phyloP scores from a whole-genome alignment of 2,888 invertebrate genomes.

The Drosophila prolongata region DNA sequence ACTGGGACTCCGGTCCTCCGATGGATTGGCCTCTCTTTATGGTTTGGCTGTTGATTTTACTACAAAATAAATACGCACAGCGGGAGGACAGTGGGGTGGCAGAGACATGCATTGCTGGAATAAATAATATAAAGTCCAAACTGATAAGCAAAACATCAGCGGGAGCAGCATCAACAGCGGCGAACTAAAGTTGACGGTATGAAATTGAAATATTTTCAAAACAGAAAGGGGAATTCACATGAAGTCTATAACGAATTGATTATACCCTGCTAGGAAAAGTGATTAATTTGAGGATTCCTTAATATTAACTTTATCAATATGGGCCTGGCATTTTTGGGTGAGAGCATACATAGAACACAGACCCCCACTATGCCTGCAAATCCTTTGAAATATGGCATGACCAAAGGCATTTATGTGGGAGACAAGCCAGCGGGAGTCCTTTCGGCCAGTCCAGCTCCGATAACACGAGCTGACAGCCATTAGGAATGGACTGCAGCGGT shows the following conservation, averaged over 20 bases:
- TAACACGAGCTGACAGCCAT: conserved; percentile 68
- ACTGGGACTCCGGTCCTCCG: conserved; percentile 5
- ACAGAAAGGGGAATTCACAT: conserved; percentile 24
- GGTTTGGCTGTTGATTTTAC: conserved; percentile 63
- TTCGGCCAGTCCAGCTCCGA: conserved; percentile 39
- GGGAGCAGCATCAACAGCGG: conserved; percentile 19
- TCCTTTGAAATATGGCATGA: conserved; percentile 66
- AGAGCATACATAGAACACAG: not conserved
- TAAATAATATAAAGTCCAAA: conserved; percentile 73
- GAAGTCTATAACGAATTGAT: conserved; percentile 3
- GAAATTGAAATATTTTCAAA: conserved; percentile 68
- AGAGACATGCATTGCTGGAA: conserved; percentile 46
- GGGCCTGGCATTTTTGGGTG: not conserved
- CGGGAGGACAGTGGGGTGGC: conserved; percentile 12
- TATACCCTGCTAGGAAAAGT: conserved; percentile 7
- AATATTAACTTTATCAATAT: conserved; percentile 3
- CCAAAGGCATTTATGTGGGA: conserved; percentile 27
- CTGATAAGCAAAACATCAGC: conserved; percentile 64
- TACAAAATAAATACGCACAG: conserved; percentile 61
- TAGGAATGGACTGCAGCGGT: conserved; percentile 40
- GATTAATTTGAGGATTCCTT: not conserved
- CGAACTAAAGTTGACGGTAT: conserved; percentile 45
- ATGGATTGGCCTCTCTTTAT: conserved; percentile 24
- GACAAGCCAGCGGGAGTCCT: conserved; percentile 37
- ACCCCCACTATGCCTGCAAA: conserved; percentile 13